These are phyloP conservation scores for Andrena dorsata DNA, from an alignment of 2,888 invertebrate species.

Conservation along the genomic window DNA sequence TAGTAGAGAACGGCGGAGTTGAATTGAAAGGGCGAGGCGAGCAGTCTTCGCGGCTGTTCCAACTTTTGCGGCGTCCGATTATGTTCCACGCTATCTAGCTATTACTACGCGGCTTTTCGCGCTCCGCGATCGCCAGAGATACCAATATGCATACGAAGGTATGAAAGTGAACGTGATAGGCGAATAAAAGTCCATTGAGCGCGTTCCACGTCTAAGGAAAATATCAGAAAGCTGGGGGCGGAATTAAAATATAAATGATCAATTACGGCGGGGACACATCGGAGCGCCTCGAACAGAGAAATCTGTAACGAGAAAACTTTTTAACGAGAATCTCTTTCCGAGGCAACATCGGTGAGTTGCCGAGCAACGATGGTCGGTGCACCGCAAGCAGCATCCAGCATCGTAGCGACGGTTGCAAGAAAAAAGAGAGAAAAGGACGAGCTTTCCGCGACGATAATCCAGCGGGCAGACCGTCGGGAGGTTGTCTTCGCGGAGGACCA, in stretches of 20 bases:
- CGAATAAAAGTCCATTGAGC: not conserved
- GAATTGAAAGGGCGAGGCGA: too few relatives aligned
- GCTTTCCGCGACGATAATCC: constrained; percentile 35
- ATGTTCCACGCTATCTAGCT: too few relatives aligned
- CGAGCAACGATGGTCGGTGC: constrained; percentile 3
- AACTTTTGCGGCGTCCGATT: too few relatives aligned
- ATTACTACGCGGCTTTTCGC: too few relatives aligned
- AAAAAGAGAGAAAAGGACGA: constrained; percentile 26
- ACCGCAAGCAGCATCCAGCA: constrained; percentile 6
- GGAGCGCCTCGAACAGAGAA: constrained; percentile 1
- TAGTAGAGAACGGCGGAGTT: constrained; percentile 2
- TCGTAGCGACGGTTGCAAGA: constrained; percentile 13
- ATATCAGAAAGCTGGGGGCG: not conserved
- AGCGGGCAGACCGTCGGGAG: constrained; percentile 36
- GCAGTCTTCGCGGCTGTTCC: too few relatives aligned
- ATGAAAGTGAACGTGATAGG: not conserved
- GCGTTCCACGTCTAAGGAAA: not conserved
- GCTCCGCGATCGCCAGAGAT: too few relatives aligned
- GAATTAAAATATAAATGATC: constrained; percentile 33
- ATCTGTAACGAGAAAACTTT: constrained; percentile 47
- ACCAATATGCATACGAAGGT: too few relatives aligned
- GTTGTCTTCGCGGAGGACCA: constrained; percentile 37
- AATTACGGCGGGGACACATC: not conserved
- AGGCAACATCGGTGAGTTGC: constrained; percentile 2
- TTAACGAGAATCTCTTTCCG: constrained; percentile 23